These are phyloP conservation scores for Ophioderma brevispina DNA, from an alignment of 35 echinoderm and acorn worm genomes.

Conservation along the genomic window DNA sequence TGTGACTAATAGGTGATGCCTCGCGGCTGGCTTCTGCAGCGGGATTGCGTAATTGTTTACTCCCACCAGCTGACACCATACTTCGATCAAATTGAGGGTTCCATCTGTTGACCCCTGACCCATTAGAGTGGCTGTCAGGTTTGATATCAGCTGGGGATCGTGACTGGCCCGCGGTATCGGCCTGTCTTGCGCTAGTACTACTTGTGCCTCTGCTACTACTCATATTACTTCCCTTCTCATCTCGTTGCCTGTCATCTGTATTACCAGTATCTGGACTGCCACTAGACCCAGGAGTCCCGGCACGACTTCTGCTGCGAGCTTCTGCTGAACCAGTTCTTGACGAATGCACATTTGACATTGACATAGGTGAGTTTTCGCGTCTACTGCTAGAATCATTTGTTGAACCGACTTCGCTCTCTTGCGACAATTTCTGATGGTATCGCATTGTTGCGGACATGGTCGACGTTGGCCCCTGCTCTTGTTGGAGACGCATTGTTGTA, in stretches of 20 bases:
- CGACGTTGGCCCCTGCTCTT: conserved; percentile 24
- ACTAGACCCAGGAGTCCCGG: not conserved
- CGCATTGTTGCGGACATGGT: not conserved
- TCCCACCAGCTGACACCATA: not conserved
- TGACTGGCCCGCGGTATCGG: conserved; percentile 40
- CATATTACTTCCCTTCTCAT: not conserved
- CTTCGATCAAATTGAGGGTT: conserved; percentile 24
- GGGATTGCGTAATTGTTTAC: not conserved
- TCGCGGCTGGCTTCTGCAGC: conserved; percentile 11
- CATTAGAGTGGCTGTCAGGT: conserved; percentile 57
- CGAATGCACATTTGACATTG: not conserved
- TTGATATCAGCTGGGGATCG: conserved; percentile 20
- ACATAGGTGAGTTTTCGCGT: not conserved
- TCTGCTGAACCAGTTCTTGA: not conserved
- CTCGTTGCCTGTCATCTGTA: not conserved
- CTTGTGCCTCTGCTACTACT: not conserved
- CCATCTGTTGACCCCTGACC: conserved; percentile 20
- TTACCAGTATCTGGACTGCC: not conserved
- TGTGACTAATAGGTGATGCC: conserved; percentile 23
- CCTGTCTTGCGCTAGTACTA: conserved; percentile 18
- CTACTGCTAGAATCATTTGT: conserved; percentile 57
- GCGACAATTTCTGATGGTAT: conserved; percentile 15
- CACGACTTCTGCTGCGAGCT: not conserved
- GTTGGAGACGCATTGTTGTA: conserved; percentile 16
- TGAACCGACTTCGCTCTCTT: conserved; percentile 60